Conservation (phyloP, 1,140 invertebrate genomes). For the Diploscapter pachys region DNA sequence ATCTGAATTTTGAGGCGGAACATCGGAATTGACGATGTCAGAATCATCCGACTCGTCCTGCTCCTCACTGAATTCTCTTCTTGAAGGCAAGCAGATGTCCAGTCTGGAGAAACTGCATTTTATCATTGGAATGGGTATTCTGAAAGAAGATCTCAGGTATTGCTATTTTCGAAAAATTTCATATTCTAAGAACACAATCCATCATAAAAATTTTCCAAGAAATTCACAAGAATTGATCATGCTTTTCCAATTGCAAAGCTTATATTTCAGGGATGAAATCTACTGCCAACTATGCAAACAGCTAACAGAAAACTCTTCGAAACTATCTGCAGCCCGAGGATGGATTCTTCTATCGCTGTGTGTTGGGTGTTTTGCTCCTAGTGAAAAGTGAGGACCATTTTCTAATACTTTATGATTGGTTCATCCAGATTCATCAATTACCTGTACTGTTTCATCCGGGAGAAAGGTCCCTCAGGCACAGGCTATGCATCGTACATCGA, state of each 20-base stretch:
- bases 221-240: background rate
- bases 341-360: conserved; percentile 96
- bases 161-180: background rate
- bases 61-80: conserved; percentile 83
- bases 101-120: conserved; percentile 98
- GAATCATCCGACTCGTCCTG: conserved; percentile 69
- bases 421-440: conserved; percentile 74
- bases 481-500: conserved; percentile 47
- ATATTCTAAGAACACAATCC: background rate
- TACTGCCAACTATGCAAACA: conserved; percentile 99
- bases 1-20: conserved; percentile 6
- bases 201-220: background rate
- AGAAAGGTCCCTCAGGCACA: conserved; percentile 67
- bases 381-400: conserved; percentile 65
- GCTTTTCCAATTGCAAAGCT: background rate
- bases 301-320: conserved; percentile 88
- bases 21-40: conserved; percentile 13
- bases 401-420: background rate
- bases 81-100: conserved; percentile 90
- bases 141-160: conserved; percentile 84
- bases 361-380: conserved; percentile 96
- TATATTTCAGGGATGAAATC: conserved; percentile 79
- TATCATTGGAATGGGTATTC: conserved; percentile 96
- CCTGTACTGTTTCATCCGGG: conserved; percentile 79
- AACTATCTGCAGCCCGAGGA: conserved; percentile 89